Percentiles rank a stretch among this genome's conserved stretches.
These are phyloP conservation scores for Porites divaricata DNA, from an alignment of 92 coral and sea anemone species.

Conservation along the genomic window DNA sequence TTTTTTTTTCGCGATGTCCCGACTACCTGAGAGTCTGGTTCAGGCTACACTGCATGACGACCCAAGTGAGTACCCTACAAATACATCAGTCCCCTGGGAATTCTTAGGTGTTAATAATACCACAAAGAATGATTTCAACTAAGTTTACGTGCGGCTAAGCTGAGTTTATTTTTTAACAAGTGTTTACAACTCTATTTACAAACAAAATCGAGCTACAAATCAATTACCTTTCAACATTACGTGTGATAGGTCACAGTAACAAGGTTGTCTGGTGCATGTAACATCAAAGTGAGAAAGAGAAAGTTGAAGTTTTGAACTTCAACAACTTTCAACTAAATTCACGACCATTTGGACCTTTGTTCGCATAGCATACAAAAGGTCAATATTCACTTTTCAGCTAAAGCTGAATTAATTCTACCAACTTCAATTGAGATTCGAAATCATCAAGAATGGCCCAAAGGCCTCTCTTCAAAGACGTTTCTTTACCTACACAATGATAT, in stretches of 20 bases:
- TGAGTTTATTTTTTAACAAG: not conserved
- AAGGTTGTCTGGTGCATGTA: not conserved
- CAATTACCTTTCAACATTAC: not conserved
- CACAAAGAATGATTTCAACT: not conserved
- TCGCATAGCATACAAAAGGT: not conserved
- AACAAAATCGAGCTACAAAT: not conserved
- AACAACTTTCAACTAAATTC: not conserved
- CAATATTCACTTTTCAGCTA: not conserved
- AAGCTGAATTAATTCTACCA: not conserved
- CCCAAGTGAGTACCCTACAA: too few species aligned
- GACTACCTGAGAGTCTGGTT: too few species aligned
- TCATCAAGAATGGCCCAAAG: not conserved
- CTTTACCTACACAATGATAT: too few species aligned
- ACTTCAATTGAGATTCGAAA: not conserved
- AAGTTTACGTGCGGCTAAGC: not conserved
- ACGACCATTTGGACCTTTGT: not conserved
- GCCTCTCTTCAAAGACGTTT: too few species aligned
- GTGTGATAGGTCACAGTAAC: constrained; percentile 7
- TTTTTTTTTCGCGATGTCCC: too few species aligned
- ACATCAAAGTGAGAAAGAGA: not conserved
- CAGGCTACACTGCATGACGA: too few species aligned
- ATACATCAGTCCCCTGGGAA: too few species aligned
- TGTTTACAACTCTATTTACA: constrained; percentile 9
- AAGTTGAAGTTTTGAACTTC: not conserved
- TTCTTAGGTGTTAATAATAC: too few species aligned